Evolutionary conservation across 2,888 invertebrate genomes (phyloP).

Genomic region (Cephus spinipes): DNA sequence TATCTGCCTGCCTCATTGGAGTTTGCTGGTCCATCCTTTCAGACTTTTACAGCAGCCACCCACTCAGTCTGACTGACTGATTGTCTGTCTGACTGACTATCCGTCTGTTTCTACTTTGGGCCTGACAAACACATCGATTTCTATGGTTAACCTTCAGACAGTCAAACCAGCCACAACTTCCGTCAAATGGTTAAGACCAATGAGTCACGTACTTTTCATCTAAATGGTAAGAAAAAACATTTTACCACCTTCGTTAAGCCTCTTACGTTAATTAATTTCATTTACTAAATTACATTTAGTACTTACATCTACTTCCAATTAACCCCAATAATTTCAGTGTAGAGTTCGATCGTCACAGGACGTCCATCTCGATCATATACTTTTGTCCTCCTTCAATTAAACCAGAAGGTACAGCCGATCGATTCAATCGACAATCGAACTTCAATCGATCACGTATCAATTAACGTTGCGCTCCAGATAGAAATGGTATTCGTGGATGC

Average conservation of each 20-base stretch:
- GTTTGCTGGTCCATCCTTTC: not conserved
- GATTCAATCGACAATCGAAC: not conserved
- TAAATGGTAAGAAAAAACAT: not conserved
- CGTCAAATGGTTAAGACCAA: not conserved
- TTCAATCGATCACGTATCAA: not conserved
- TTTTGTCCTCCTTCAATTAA: not conserved
- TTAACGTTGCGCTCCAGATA: not conserved
- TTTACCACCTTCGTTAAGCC: not conserved
- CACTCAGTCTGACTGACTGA: not conserved
- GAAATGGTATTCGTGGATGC: not conserved
- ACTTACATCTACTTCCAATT: not conserved
- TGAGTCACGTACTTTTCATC: not conserved
- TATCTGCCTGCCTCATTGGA: not conserved
- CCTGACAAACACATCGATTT: not conserved
- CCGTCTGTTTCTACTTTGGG: not conserved
- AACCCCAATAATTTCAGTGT: not conserved
- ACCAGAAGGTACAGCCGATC: not conserved
- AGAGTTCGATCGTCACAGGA: not conserved
- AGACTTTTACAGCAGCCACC: not conserved
- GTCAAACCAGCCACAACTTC: not conserved
- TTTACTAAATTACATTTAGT: not conserved
- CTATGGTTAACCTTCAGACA: not conserved
- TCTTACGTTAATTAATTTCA: not conserved
- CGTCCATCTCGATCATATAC: not conserved
- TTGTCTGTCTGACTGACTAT: not conserved